Percentiles rank a stretch among this genome's conserved stretches.
Conservation (phyloP, 2,113 vertebrate genomes). For the Heterotis niloticus region DNA sequence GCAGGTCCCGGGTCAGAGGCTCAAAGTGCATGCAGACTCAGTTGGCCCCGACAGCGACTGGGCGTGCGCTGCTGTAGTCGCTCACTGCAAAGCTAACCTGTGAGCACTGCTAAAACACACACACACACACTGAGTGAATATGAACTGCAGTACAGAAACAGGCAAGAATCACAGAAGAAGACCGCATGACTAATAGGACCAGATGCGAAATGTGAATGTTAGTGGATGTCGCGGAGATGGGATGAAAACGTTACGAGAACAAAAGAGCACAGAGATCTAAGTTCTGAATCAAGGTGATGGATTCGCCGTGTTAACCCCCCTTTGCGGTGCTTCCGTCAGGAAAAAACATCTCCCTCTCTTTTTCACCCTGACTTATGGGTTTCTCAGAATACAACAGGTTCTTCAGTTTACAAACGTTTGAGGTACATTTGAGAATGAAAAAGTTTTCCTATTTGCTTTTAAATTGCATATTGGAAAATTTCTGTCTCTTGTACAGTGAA, state of each 20-base stretch:
- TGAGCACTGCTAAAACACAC: not conserved
- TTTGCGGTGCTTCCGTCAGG: too few relatives aligned
- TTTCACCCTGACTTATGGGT: too few relatives aligned
- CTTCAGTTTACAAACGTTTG: too few relatives aligned
- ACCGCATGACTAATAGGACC: not conserved
- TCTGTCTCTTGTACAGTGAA: too few relatives aligned
- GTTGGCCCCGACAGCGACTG: not conserved
- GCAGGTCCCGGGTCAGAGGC: not conserved
- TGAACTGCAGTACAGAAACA: not conserved
- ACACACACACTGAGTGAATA: not conserved
- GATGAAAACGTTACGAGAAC: conserved; percentile 22
- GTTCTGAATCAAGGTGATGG: not conserved
- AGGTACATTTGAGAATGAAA: too few relatives aligned
- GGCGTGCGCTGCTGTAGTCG: too few relatives aligned
- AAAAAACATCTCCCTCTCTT: too few relatives aligned
- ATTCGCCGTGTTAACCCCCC: too few relatives aligned
- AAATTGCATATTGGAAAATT: too few relatives aligned
- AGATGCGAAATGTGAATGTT: too few relatives aligned
- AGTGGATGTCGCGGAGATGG: conserved; percentile 29
- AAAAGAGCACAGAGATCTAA: conserved; percentile 11
- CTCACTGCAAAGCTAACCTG: conserved; percentile 1
- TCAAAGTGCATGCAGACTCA: not conserved
- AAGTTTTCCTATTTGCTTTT: too few relatives aligned
- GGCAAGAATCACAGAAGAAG: not conserved
- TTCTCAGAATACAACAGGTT: too few relatives aligned